These are phyloP conservation scores for Odocoileus virginianus DNA, from an alignment of 2,113 vertebrate species.

Conservation along the genomic window DNA sequence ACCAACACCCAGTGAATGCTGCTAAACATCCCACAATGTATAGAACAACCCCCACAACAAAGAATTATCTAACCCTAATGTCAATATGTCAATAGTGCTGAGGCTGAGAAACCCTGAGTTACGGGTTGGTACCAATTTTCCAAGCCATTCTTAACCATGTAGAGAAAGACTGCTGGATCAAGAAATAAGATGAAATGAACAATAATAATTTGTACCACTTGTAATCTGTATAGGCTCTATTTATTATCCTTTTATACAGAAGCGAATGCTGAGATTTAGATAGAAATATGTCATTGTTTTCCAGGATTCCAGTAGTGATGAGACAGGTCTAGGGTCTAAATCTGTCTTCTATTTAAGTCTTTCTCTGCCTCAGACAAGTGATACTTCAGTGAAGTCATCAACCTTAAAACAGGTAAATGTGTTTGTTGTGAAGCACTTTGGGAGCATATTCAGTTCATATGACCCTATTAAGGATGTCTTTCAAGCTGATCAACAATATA, in stretches of 20 bases:
- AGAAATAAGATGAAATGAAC: background rate
- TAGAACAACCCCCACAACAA: background rate
- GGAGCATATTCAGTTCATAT: background rate
- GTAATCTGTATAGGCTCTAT: background rate
- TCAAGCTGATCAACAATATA: background rate
- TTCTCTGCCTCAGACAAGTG: background rate
- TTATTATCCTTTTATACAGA: background rate
- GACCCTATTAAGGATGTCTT: background rate
- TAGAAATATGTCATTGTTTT: background rate
- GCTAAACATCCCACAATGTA: background rate
- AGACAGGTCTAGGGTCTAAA: background rate
- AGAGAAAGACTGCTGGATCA: background rate
- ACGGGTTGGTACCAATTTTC: background rate
- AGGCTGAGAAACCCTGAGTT: background rate
- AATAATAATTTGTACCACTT: background rate
- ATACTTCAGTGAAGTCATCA: background rate
- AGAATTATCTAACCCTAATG: background rate
- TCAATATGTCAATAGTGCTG: background rate
- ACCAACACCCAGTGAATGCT: background rate
- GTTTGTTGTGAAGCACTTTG: background rate
- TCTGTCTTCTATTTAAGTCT: background rate
- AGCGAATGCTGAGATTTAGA: background rate
- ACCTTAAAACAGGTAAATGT: accelerated
- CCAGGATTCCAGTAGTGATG: background rate
- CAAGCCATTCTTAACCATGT: background rate